Evolutionary conservation across 1,140 invertebrate genomes (phyloP).

Genomic region (Aphis gossypii): DNA sequence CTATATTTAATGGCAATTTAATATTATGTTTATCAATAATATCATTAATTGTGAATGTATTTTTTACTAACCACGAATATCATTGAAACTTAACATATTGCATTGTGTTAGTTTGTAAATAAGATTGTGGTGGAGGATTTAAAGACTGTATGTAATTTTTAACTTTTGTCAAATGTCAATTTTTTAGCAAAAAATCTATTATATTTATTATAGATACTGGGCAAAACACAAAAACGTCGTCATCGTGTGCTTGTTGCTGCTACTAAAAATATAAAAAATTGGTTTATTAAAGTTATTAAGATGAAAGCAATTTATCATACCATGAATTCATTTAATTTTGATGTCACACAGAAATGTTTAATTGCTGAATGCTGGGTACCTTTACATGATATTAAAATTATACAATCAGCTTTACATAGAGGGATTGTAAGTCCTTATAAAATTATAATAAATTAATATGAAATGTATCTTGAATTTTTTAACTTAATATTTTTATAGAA

Average conservation of each 20-base stretch:
- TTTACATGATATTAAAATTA: conserved; percentile 85
- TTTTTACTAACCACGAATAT: conserved; percentile 30
- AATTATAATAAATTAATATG: background rate
- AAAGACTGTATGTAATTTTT: conserved; percentile 66
- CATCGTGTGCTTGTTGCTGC: conserved; percentile 88
- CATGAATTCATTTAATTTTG: conserved; percentile 90
- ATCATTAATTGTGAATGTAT: conserved; percentile 22
- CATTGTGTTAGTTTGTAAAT: conserved; percentile 38
- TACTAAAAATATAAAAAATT: conserved; percentile 91
- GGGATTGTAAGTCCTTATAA: conserved; percentile 77
- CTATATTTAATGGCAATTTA: background rate
- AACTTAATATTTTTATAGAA: conserved; percentile 69
- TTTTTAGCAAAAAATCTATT: background rate
- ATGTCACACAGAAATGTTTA: conserved; percentile 92
- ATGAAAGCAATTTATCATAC: conserved; percentile 94
- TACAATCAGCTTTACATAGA: conserved; percentile 84
- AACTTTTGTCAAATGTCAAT: background rate
- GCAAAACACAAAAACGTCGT: conserved; percentile 91
- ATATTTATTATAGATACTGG: conserved; percentile 74
- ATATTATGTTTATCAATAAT: background rate
- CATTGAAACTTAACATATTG: conserved; percentile 14
- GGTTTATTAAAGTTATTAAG: conserved; percentile 89
- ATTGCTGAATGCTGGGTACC: conserved; percentile 99
- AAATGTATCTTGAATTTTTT: background rate
- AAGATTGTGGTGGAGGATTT: conserved; percentile 56